Conservation (phyloP, 2,797 vertebrate genomes). For the Manis crassicaudata region DNA sequence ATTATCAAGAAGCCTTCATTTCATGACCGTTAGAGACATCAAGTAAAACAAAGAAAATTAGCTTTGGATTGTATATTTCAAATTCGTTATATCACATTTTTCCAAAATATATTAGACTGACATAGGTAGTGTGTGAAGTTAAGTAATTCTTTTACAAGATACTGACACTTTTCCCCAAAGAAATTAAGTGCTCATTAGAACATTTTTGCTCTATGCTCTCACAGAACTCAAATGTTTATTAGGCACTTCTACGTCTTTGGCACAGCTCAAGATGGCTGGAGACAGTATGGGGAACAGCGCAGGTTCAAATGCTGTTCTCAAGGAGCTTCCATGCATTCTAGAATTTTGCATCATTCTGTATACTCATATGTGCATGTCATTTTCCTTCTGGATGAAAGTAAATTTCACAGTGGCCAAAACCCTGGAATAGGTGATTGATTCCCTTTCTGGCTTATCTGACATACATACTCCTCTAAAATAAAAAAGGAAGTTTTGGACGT, state of each 20-base stretch:
- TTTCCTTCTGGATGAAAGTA: not conserved
- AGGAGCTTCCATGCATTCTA: rapidly evolving
- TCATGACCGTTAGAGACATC: not conserved
- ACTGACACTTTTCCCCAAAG: not conserved
- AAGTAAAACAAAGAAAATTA: conserved; percentile 31
- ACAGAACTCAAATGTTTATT: not conserved
- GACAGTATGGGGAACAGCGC: rapidly evolving
- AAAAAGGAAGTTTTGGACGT: not conserved
- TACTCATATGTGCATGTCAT: rapidly evolving
- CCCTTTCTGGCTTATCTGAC: not conserved
- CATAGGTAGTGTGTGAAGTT: not conserved
- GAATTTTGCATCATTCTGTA: not conserved
- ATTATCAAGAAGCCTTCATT: conserved; percentile 11
- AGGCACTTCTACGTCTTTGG: not conserved
- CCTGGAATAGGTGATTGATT: not conserved
- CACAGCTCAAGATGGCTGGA: not conserved
- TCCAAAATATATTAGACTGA: not conserved
- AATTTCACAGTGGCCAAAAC: not conserved
- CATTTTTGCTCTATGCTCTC: not conserved
- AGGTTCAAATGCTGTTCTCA: not conserved
- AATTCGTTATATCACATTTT: not conserved
- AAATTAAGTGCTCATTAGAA: not conserved
- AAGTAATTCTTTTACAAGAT: not conserved
- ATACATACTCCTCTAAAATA: not conserved
- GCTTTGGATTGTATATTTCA: not conserved